These are phyloP conservation scores for Trachelus troglodyta DNA, from an alignment of 2,888 invertebrate species.

Conservation along the genomic window DNA sequence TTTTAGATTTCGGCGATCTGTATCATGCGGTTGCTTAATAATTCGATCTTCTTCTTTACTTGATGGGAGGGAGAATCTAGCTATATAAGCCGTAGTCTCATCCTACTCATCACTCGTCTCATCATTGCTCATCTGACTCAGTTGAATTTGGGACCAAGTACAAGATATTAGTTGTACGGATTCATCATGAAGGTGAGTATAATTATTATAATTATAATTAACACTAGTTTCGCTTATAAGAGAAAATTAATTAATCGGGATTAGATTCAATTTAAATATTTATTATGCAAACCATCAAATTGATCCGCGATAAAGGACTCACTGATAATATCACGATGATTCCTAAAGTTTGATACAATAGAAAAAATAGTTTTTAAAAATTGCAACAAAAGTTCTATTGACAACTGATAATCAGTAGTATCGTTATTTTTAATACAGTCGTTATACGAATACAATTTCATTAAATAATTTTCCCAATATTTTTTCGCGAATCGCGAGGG, in stretches of 20 bases:
- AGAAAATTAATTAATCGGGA: too few species aligned
- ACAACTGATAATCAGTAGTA: neutral
- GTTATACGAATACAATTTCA: too few species aligned
- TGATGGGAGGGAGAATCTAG: slow-evolving; percentile 12
- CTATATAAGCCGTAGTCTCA: slow-evolving; percentile 22
- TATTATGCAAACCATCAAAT: too few species aligned
- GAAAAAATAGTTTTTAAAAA: too few species aligned
- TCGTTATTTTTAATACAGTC: neutral
- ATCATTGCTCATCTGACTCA: slow-evolving; percentile 16
- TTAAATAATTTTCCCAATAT: too few species aligned
- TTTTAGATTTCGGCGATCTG: slow-evolving; percentile 24
- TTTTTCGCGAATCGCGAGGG: neutral
- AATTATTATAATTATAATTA: slow-evolving; percentile 4
- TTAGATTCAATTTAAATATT: too few species aligned
- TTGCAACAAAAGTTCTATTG: too few species aligned
- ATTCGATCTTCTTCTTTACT: slow-evolving; percentile 21
- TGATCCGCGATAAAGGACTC: too few species aligned
- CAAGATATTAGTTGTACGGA: slow-evolving; percentile 10
- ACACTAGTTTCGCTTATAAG: neutral
- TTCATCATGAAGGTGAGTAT: slow-evolving; percentile 21
- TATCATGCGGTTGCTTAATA: slow-evolving; percentile 23
- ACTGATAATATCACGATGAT: too few species aligned
- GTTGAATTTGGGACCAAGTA: slow-evolving; percentile 13
- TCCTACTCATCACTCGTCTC: slow-evolving; percentile 20
- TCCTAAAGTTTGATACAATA: too few species aligned